Percentiles rank a stretch among this genome's conserved stretches.
Conservation (phyloP, 2,113 vertebrate genomes). For the Rousettus leschenaultii region DNA sequence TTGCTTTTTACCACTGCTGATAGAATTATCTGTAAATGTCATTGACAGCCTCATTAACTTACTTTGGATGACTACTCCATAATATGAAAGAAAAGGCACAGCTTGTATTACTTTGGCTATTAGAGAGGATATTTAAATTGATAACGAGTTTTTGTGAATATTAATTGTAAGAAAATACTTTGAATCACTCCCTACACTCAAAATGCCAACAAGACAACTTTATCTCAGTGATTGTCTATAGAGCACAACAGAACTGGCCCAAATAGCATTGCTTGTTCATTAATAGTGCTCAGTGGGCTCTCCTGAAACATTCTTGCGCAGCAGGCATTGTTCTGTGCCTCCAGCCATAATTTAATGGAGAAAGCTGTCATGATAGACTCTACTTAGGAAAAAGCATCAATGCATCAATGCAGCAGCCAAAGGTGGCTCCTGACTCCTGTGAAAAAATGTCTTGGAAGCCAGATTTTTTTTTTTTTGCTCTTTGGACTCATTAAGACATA, state of each 20-base stretch:
- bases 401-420: neutral
- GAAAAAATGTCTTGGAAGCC: neutral
- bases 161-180: slow-evolving; percentile 45
- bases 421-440: neutral
- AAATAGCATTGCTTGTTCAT: slow-evolving; percentile 28
- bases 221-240: neutral
- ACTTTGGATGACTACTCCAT: slow-evolving; percentile 17
- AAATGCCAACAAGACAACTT: slow-evolving; percentile 50
- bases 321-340: slow-evolving; percentile 24
- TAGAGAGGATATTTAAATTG: neutral
- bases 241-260: neutral
- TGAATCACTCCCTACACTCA: neutral
- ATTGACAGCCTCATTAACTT: neutral
- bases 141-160: neutral
- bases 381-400: neutral
- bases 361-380: slow-evolving; percentile 1
- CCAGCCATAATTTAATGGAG: slow-evolving; percentile 43
- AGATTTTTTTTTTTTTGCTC: neutral
- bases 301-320: slow-evolving; percentile 32
- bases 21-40: slow-evolving; percentile 47
- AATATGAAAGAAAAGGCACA: neutral
- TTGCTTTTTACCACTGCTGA: neutral
- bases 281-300: neutral
- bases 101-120: neutral
- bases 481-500: neutral